Base-by-base conservation (phyloP, 2,113 vertebrate species). In the Cairina moschata region DNA sequence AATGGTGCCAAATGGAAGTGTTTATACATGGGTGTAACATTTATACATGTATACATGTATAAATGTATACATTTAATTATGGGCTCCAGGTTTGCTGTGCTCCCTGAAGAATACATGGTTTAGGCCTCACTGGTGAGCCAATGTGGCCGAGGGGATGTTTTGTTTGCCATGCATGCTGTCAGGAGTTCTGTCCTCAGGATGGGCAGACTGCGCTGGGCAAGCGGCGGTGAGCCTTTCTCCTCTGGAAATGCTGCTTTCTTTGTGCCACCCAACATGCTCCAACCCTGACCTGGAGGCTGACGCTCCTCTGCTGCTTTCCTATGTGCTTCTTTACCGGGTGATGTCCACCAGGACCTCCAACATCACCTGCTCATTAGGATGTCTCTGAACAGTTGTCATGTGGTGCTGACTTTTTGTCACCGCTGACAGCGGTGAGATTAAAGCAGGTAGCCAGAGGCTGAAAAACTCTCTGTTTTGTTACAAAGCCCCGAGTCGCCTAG, bases 11-110 rank as follows among this genome's bases (percentile, higher is more conserved):
- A 96, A 95, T 94, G 74, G 83, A 96, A 93, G 73, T 87, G 93
- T 97, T 97, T 96, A 96, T 96, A 93, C 95, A 82, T 95, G 95
- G n/a, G n/a, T n/a, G n/a, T n/a, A n/a, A n/a, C n/a, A n/a, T n/a
- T n/a, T n/a, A n/a, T n/a, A n/a, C n/a, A n/a, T n/a, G n/a, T n/a
- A n/a, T n/a, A n/a, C n/a, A n/a, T n/a, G n/a, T n/a, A n/a, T n/a
- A n/a, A n/a, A n/a, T n/a, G n/a, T n/a, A n/a, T n/a, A n/a, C n/a
- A n/a, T n/a, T 96, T 97, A 97, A 97, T 97, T 96, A 95, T 92
- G 86, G 86, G 94, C 83, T 92, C 88, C 0, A 66, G 93, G 88
- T 95, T 95, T 96, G 77, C 92, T 93, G 73, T 0, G 0, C 44
- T 96, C 95, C 86, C 95, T 4, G 3, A 93, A 93, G 96, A 91